Percentiles rank a stretch among this genome's conserved stretches.
These are phyloP conservation scores for Danionella dracula DNA, from an alignment of 2,797 vertebrate species.

Conservation along the genomic window DNA sequence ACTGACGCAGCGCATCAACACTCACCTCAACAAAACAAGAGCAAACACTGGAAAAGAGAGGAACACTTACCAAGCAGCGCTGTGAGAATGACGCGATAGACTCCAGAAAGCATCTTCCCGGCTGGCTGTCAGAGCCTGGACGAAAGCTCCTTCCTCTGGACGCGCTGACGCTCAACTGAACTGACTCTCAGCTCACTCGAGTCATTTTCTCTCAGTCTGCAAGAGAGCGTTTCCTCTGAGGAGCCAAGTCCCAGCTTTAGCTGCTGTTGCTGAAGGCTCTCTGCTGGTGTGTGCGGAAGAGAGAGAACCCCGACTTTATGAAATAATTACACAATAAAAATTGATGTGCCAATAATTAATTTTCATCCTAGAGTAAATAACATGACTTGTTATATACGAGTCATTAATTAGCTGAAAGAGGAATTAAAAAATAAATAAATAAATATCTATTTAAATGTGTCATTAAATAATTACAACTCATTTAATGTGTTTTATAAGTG, in stretches of 20 bases:
- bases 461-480: too few relatives aligned
- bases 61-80: slow-evolving; percentile 30
- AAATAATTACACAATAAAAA: too few relatives aligned
- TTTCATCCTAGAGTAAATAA: too few relatives aligned
- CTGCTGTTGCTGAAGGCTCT: too few relatives aligned
- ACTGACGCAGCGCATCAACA: not conserved
- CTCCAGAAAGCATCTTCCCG: slow-evolving; percentile 27
- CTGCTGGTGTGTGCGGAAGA: too few relatives aligned
- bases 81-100: not conserved
- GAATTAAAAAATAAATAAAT: too few relatives aligned
- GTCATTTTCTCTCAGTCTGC: slow-evolving; percentile 1
- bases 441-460: too few relatives aligned
- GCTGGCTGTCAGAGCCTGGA: slow-evolving; percentile 16
- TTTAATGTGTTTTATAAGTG: too few relatives aligned
- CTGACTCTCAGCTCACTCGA: not conserved
- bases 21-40: not conserved
- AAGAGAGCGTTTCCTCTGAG: not conserved
- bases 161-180: slow-evolving; percentile 16
- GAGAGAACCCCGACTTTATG: too few relatives aligned
- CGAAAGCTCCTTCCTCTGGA: slow-evolving; percentile 13
- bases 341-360: too few relatives aligned
- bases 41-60: not conserved
- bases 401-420: too few relatives aligned
- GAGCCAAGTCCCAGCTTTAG: not conserved
- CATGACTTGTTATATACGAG: too few relatives aligned